These are phyloP conservation scores for Heterocephalus glaber DNA, from an alignment of 2,113 vertebrate genomes.

Conservation along the genomic window DNA sequence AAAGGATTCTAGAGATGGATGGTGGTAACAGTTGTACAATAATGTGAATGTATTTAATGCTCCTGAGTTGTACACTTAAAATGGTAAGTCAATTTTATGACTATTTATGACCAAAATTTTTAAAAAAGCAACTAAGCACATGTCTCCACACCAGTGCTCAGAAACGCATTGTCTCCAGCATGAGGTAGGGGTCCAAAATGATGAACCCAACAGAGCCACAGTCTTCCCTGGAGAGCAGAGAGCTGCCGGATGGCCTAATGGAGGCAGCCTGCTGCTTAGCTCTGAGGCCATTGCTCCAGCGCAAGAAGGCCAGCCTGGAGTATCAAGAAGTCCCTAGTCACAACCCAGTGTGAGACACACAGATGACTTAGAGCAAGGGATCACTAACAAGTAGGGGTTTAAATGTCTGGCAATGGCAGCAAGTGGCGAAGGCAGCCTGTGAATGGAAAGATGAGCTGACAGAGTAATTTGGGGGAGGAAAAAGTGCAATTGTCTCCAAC, in stretches of 20 bases:
- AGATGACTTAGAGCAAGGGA: neutral
- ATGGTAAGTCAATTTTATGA: neutral
- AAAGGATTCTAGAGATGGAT: no score
- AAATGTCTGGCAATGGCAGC: neutral
- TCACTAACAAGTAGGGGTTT: neutral
- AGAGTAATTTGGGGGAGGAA: neutral
- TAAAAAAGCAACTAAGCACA: neutral
- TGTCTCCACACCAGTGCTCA: neutral
- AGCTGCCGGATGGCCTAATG: accelerated
- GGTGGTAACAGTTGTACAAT: neutral
- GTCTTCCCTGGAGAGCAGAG: neutral
- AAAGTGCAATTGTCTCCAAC: neutral
- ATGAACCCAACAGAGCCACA: neutral
- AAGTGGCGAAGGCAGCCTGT: neutral
- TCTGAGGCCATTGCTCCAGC: neutral
- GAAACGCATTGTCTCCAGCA: neutral
- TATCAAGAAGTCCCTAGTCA: neutral
- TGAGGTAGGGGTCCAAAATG: neutral
- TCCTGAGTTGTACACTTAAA: neutral
- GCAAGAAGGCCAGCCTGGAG: neutral
- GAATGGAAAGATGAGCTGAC: neutral
- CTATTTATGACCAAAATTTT: neutral
- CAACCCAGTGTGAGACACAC: neutral
- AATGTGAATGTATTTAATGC: neutral
- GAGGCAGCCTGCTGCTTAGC: no score